Conservation (phyloP, 2,888 invertebrate genomes). For the Amphipyra tragopoginis region DNA sequence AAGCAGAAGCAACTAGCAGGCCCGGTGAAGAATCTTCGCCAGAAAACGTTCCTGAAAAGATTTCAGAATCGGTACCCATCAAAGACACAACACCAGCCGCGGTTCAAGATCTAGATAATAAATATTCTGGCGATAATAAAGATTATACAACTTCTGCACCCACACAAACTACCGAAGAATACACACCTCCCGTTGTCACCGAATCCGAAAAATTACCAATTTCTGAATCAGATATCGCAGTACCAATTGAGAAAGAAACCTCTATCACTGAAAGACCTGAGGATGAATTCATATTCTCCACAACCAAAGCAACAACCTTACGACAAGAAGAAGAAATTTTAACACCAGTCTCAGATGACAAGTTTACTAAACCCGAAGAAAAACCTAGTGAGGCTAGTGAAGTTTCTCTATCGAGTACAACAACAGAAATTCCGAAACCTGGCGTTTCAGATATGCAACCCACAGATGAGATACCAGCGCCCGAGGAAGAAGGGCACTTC, state of each 20-base stretch:
- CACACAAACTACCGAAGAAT: slow-evolving; percentile 31
- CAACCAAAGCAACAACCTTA: slow-evolving; percentile 46
- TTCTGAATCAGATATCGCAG: slow-evolving; percentile 33
- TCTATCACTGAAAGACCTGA: slow-evolving; percentile 53
- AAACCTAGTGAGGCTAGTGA: slow-evolving; percentile 63
- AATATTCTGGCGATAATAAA: slow-evolving; percentile 22
- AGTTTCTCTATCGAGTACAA: slow-evolving; percentile 53
- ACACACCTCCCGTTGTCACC: slow-evolving; percentile 23
- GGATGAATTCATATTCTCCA: slow-evolving; percentile 51
- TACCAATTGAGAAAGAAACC: slow-evolving; percentile 39
- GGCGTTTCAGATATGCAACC: slow-evolving; percentile 71
- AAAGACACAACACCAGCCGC: slow-evolving; percentile 27
- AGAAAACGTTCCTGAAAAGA: slow-evolving; percentile 31
- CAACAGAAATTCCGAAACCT: slow-evolving; percentile 75
- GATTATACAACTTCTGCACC: slow-evolving; percentile 38
- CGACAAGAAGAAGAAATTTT: slow-evolving; percentile 58
- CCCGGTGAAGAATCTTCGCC: slow-evolving; percentile 29
- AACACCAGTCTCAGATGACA: slow-evolving; percentile 62
- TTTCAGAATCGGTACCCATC: slow-evolving; percentile 22
- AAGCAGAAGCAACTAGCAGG: slow-evolving; percentile 22
- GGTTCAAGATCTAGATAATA: slow-evolving; percentile 12
- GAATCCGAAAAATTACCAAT: slow-evolving; percentile 42
- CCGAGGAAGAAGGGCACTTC: slow-evolving; percentile 77
- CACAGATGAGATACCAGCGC: slow-evolving; percentile 76
- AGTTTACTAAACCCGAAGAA: slow-evolving; percentile 69